Evolutionary conservation across 2,888 invertebrate genomes (phyloP), one percentile per base, ranked within the genome.

Genomic region (Drosophila antonietae): DNA sequence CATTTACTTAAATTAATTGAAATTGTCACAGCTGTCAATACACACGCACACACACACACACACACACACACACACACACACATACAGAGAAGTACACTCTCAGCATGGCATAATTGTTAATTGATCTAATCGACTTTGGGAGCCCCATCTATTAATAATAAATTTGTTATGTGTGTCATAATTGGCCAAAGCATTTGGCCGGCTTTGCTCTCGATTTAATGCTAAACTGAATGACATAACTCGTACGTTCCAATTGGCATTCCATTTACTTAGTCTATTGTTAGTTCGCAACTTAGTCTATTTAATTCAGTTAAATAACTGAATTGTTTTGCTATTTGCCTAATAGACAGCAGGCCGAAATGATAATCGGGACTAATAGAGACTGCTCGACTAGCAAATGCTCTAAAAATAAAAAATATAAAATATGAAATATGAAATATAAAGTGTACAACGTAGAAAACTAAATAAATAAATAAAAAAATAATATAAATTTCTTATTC

Each of bases 71-170:
- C 52, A 46, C 41, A 46, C n/a, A 55, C 28, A 47, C 41, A 46
- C 33, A 10, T 41, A 51, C 0, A 37, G 2, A 46, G 28, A 3
- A 23, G 28, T 28, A 31, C 39, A 47, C 46, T 44, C 44, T 20
- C 28, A 43, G 23, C 10, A 37, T 20, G 53, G 20, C 41, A 43
- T 46, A 51, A 43, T 41, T 60, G 66, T 59, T 84, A 88, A 85
- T 88, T 88, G 86, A 60, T 58, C 78, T 83, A 83, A 85, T 88
- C 86, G 78, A 78, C 80, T 78, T 75, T 51, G 53, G 83, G 74
- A 49, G 78, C 68, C 68, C 67, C 67, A 66, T 68, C 46, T 52
- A 68, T 79, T 78, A 79, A 79, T 72, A 72, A 69, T 78, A 52
- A 41, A 79, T 75, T 68, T 75, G 46, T 41, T 69, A 60, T 55